Evolutionary conservation across 1,140 invertebrate genomes (phyloP).

Genomic region (Diabrotica virgifera): DNA sequence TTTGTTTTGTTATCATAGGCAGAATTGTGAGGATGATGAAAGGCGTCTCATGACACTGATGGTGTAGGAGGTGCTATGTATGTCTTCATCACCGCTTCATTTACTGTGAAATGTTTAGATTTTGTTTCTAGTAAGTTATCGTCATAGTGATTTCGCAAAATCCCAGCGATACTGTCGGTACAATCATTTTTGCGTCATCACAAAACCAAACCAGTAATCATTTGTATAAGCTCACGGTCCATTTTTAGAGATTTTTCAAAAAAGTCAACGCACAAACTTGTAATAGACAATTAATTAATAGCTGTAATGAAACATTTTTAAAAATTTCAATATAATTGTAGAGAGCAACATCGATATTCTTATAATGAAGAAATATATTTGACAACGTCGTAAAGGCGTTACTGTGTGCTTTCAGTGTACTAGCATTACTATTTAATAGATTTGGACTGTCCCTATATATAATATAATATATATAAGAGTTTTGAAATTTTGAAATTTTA

Average conservation of each 20-base stretch:
- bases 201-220: too few species aligned
- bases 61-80: too few species aligned
- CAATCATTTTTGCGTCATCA: too few species aligned
- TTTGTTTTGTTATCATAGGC: too few species aligned
- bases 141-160: too few species aligned
- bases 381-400: constrained; percentile 29
- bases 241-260: background rate
- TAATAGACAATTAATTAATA: constrained; percentile 29
- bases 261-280: constrained; percentile 48
- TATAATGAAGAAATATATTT: constrained; percentile 41
- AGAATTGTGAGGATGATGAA: too few species aligned
- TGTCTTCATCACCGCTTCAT: too few species aligned
- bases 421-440: constrained; percentile 45
- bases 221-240: background rate
- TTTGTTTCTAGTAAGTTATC: too few species aligned
- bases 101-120: too few species aligned
- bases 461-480: constrained; percentile 37
- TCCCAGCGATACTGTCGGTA: too few species aligned
- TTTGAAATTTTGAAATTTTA: constrained; percentile 51
- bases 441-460: constrained; percentile 48
- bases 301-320: constrained; percentile 32
- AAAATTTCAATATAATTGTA: constrained; percentile 38
- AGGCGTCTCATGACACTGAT: too few species aligned
- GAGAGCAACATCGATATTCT: constrained; percentile 47
- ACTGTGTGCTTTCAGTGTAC: constrained; percentile 49